A percentile compares a stretch with the other conserved stretches of the same genome.
Evolutionary conservation across 2,797 vertebrate species (phyloP).

Genomic region (Austrolebias charrua): DNA sequence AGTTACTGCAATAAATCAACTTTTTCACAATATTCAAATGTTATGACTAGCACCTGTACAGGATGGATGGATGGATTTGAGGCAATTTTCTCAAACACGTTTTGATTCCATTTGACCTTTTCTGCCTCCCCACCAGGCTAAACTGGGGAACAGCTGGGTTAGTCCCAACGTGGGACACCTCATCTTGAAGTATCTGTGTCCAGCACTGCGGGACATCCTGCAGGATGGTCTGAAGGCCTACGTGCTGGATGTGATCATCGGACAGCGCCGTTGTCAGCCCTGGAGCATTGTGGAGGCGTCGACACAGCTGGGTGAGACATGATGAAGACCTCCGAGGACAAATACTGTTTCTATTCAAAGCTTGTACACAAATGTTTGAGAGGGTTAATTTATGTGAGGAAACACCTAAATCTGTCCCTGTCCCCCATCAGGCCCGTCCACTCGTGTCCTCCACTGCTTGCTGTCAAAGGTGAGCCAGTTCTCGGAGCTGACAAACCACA

Average conservation of each 20-base stretch:
- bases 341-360: too few species aligned
- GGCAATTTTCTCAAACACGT: too few species aligned
- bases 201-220: conserved; percentile 88
- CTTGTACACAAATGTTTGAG: not conserved
- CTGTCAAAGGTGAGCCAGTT: conserved; percentile 91
- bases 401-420: not conserved
- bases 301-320: conserved; percentile 87
- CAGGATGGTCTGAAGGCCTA: conserved; percentile 92
- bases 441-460: conserved; percentile 88
- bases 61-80: too few species aligned
- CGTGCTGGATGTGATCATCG: conserved; percentile 91
- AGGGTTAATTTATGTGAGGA: not conserved
- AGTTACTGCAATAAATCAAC: too few species aligned
- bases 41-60: too few species aligned
- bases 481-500: conserved; percentile 89
- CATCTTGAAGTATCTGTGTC: conserved; percentile 95
- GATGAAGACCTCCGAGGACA: too few species aligned
- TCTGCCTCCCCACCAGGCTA: conserved; percentile 79
- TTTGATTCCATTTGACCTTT: not conserved
- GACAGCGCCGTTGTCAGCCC: conserved; percentile 90
- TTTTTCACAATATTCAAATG: too few species aligned
- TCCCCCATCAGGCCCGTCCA: conserved; percentile 86
- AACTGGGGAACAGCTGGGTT: conserved; percentile 95
- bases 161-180: conserved; percentile 97
- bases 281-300: conserved; percentile 96